These are phyloP conservation scores for Melierax canorus DNA, from an alignment of 2,113 vertebrate genomes.

Conservation along the genomic window DNA sequence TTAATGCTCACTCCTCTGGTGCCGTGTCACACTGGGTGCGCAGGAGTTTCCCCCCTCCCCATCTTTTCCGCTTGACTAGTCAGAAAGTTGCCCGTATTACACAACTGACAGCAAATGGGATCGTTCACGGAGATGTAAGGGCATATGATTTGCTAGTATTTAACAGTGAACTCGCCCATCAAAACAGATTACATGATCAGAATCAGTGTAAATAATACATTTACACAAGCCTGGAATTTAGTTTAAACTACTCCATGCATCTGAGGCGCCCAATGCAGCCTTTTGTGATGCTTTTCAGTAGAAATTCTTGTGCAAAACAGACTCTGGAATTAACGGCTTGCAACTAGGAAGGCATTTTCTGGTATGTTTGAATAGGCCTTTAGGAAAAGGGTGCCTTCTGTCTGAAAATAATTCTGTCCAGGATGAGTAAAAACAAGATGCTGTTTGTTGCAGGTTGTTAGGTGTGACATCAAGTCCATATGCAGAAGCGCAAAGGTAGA, in stretches of 20 bases:
- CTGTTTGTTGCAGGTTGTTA: not conserved
- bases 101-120: conserved; percentile 66
- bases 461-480: not conserved
- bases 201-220: not conserved
- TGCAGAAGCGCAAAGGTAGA: not conserved
- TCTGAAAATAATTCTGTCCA: not conserved
- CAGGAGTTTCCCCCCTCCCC: not conserved
- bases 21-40: conserved; percentile 56
- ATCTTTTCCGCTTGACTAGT: conserved; percentile 71
- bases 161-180: conserved; percentile 56
- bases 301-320: not conserved
- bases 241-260: not conserved
- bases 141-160: conserved; percentile 65
- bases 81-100: conserved; percentile 59
- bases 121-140: conserved; percentile 68
- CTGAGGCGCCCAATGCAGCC: not conserved
- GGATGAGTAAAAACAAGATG: not conserved
- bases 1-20: conserved; percentile 59
- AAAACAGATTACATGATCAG: not conserved
- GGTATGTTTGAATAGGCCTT: not conserved
- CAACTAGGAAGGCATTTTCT: not conserved
- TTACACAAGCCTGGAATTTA: not conserved
- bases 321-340: not conserved
- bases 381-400: not conserved
- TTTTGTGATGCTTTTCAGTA: not conserved